These are phyloP conservation scores for Atractosteus spatula DNA, from an alignment of 2,113 vertebrate genomes.

Conservation along the genomic window DNA sequence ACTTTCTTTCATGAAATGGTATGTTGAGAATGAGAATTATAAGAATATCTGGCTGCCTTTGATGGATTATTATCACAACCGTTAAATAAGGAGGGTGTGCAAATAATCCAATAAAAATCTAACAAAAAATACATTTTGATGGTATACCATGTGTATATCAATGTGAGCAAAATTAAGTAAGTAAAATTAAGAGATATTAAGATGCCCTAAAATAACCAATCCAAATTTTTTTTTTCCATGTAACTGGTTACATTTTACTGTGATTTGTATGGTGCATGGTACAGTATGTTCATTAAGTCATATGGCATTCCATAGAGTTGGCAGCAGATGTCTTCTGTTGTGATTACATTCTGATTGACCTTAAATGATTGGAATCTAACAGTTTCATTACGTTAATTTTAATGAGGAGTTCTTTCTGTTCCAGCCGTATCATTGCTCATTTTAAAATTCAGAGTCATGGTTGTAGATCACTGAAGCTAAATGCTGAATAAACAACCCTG, in stretches of 20 bases:
- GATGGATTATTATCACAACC: too few species aligned
- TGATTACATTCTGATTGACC: slow-evolving; percentile 48
- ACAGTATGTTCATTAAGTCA: background rate
- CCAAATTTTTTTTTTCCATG: too few species aligned
- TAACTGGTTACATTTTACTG: background rate
- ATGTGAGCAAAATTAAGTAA: too few species aligned
- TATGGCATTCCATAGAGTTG: slow-evolving; percentile 10
- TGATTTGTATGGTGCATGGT: background rate
- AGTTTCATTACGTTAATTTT: slow-evolving; percentile 45
- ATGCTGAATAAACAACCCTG: background rate
- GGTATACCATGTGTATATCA: too few species aligned
- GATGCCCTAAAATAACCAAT: too few species aligned
- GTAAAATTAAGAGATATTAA: too few species aligned
- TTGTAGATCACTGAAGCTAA: slow-evolving; percentile 43
- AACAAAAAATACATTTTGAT: too few species aligned
- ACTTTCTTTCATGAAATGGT: too few species aligned
- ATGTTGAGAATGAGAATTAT: too few species aligned
- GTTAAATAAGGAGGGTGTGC: too few species aligned
- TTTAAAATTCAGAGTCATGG: slow-evolving; percentile 41
- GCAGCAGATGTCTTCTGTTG: slow-evolving; percentile 54
- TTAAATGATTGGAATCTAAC: slow-evolving; percentile 54
- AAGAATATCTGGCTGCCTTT: too few species aligned
- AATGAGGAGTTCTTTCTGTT: slow-evolving; percentile 41
- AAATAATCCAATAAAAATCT: too few species aligned
- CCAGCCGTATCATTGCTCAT: slow-evolving; percentile 34